Evolutionary conservation across 2,113 vertebrate genomes (phyloP).

Genomic region (Poeciliopsis prolifica): DNA sequence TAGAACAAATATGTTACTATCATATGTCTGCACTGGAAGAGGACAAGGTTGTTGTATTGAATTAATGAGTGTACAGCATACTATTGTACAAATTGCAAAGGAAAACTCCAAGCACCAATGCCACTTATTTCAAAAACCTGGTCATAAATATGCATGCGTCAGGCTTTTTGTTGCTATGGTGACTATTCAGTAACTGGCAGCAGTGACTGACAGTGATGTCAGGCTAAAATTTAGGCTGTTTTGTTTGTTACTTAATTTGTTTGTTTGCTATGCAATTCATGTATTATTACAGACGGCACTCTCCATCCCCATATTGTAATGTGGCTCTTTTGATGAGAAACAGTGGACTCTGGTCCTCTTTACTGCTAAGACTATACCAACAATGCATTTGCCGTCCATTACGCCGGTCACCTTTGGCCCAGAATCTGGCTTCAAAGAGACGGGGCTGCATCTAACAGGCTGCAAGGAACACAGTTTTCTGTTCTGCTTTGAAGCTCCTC

Average conservation of each 20-base stretch:
- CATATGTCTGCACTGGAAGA: slow-evolving; percentile 5
- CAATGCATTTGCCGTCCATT: slow-evolving; percentile 65
- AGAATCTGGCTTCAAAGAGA: slow-evolving; percentile 72
- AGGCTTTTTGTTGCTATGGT: slow-evolving; percentile 17
- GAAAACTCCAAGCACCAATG: slow-evolving; percentile 1
- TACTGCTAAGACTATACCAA: slow-evolving; percentile 34
- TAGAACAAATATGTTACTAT: neutral
- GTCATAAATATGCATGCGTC: slow-evolving; percentile 9
- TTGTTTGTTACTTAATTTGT: neutral
- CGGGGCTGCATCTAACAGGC: slow-evolving; percentile 62
- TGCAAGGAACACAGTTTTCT: slow-evolving; percentile 57
- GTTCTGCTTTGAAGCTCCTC: slow-evolving; percentile 76
- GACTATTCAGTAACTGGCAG: slow-evolving; percentile 6
- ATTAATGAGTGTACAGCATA: neutral
- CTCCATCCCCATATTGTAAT: slow-evolving; percentile 21
- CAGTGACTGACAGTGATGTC: neutral
- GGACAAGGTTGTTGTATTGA: neutral
- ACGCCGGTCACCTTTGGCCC: slow-evolving; percentile 71
- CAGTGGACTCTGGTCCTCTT: slow-evolving; percentile 43
- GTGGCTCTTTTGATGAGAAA: slow-evolving; percentile 38
- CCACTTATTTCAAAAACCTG: neutral
- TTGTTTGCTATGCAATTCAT: slow-evolving; percentile 8
- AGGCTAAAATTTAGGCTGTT: neutral
- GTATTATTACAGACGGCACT: slow-evolving; percentile 6
- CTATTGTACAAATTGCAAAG: neutral